Base-by-base conservation (phyloP, 1,140 invertebrate species). In the Brachionus sp. region DNA sequence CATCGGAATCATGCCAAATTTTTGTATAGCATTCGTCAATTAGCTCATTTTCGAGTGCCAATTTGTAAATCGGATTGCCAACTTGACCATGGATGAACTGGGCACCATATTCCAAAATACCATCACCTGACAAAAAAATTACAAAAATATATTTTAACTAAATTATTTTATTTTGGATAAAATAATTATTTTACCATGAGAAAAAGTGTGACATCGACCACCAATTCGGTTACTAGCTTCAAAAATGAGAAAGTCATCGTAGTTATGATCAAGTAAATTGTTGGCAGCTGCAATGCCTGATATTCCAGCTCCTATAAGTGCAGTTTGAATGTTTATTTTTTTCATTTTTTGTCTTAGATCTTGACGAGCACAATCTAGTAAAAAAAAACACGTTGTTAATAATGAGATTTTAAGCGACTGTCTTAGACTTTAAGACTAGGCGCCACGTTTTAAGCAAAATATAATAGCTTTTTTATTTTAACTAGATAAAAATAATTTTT, bases 31-130 rank as follows among this genome's bases (percentile, higher is more conserved):
- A 44, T 19, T 75, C 70, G 25, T 46, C 42, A 46, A 89, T 84
- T 6, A 89, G 85, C 50, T 88, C 85, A 83, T 89, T 88, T 73
- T 88, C 85, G 80, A 87, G 85, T 7, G 88, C 88, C 19, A 89
- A 86, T 80, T 87, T 85, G 83, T 86, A 89, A 53, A 89, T 88
- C 44, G 88, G 88, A 82, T 89, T 89, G 35, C 85, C 84, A 42
- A 88, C 88, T 42, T 89, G 86, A 3, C 88, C 88, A 84, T 89
- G 88, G 68, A 89, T 89, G 86, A 87, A 89, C 84, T 80, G 77
- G 19, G 77, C 77, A 16, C 77, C 77, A 5, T 33, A 57, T 62
- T 66, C 77, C 7, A 57, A 5, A 1, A 80, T 62, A 3, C 50
- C 77, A 12, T 80, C 50, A 33, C 44, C 70, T 75, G 6, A 44